These are phyloP conservation scores for Drosophila macrothrix DNA, from an alignment of 2,888 invertebrate genomes.

Conservation along the genomic window DNA sequence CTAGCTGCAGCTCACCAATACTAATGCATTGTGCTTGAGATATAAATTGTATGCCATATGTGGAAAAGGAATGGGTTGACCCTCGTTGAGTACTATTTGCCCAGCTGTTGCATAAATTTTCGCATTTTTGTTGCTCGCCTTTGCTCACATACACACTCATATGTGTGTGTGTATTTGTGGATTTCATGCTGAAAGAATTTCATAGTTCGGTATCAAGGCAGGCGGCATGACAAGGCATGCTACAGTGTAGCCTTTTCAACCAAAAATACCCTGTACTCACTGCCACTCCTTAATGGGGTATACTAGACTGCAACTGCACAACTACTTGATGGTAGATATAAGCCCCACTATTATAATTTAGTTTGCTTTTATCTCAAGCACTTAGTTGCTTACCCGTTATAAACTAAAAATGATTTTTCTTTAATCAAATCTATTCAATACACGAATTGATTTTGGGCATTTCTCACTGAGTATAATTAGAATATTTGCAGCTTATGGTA, in stretches of 20 bases:
- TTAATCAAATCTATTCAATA: not conserved
- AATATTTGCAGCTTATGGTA: not conserved
- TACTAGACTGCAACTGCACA: not conserved
- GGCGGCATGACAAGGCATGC: constrained; percentile 57
- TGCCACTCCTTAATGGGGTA: not conserved
- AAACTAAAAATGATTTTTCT: not conserved
- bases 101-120: constrained; percentile 79
- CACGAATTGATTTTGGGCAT: not conserved
- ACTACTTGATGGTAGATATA: not conserved
- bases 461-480: not conserved
- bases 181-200: constrained; percentile 73
- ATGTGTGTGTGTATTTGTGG: constrained; percentile 33
- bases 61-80: constrained; percentile 20
- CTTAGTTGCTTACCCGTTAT: not conserved
- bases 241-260: constrained; percentile 26
- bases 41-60: not conserved
- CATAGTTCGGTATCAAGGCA: constrained; percentile 48
- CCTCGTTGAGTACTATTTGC: constrained; percentile 54
- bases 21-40: not conserved
- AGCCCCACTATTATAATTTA: not conserved
- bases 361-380: not conserved
- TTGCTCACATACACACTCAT: not conserved
- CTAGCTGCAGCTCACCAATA: constrained; percentile 4
- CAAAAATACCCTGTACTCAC: constrained; percentile 12
- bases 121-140: constrained; percentile 64